These are phyloP conservation scores for Lagopus muta DNA, from an alignment of 2,113 vertebrate species.

Conservation along the genomic window DNA sequence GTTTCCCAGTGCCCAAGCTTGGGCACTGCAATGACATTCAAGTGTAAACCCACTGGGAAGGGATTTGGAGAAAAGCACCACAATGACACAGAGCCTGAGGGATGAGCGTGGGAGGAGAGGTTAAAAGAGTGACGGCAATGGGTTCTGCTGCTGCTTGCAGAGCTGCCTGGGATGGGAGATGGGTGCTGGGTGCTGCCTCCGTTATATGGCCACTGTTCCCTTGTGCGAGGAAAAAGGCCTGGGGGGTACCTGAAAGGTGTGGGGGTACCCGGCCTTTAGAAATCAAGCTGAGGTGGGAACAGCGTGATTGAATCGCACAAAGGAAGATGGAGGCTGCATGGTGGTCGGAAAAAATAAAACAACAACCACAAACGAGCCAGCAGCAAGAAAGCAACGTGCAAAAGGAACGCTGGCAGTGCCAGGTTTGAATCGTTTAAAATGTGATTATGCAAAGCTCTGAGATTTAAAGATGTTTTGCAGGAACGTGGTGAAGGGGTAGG, in stretches of 20 bases:
- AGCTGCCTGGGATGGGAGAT: neutral
- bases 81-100: neutral
- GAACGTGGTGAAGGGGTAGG: neutral
- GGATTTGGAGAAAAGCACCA: neutral
- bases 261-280: neutral
- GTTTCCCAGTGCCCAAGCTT: neutral
- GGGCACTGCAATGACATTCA: neutral
- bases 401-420: neutral
- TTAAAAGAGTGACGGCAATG: neutral
- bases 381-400: neutral
- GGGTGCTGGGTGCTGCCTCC: neutral
- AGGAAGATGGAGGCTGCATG: neutral
- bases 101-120: neutral
- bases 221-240: neutral
- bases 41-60: slow-evolving; percentile 25
- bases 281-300: neutral
- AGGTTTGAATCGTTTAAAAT: slow-evolving; percentile 15
- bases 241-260: neutral
- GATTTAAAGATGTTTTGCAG: neutral
- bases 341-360: neutral
- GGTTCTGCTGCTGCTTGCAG: neutral
- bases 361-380: neutral
- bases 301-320: neutral
- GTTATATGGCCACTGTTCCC: neutral
- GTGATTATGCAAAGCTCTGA: neutral